A percentile compares a stretch with the other conserved stretches of the same genome.
Evolutionary conservation across 2,888 invertebrate genomes (phyloP).

Genomic region (Eupithecia insigniata): DNA sequence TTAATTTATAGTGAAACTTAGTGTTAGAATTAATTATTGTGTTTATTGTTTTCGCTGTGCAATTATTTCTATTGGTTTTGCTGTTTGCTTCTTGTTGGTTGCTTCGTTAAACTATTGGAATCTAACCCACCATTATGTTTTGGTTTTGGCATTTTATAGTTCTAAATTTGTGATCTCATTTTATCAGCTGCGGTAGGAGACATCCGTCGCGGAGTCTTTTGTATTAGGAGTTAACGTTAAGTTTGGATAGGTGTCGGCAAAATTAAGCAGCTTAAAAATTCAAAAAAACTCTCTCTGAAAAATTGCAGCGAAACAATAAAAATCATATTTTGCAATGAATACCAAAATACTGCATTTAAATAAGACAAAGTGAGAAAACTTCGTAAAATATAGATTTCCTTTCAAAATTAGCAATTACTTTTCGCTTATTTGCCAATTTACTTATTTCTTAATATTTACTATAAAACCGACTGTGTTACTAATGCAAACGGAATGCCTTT

Average conservation of each 20-base stretch:
- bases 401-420: slow-evolving; percentile 61
- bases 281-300: slow-evolving; percentile 40
- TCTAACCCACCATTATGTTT: slow-evolving; percentile 66
- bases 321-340: slow-evolving; percentile 78
- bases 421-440: slow-evolving; percentile 74
- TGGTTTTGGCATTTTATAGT: slow-evolving; percentile 61
- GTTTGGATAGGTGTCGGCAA: slow-evolving; percentile 81
- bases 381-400: slow-evolving; percentile 51
- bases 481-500: slow-evolving; percentile 83
- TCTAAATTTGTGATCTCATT: slow-evolving; percentile 80
- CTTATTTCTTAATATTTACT: slow-evolving; percentile 59
- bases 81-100: slow-evolving; percentile 73
- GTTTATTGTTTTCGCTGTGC: slow-evolving; percentile 83
- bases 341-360: slow-evolving; percentile 84
- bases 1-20: slow-evolving; percentile 83
- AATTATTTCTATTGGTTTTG: slow-evolving; percentile 73
- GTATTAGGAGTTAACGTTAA: slow-evolving; percentile 67
- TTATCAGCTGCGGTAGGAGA: slow-evolving; percentile 70
- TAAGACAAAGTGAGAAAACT: slow-evolving; percentile 79
- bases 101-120: slow-evolving; percentile 64
- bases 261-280: slow-evolving; percentile 61
- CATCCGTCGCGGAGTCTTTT: slow-evolving; percentile 72
- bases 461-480: slow-evolving; percentile 79
- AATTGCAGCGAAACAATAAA: slow-evolving; percentile 73
- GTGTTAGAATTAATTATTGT: slow-evolving; percentile 77